Percentiles rank a stretch among this genome's conserved stretches.
Conservation (phyloP, 2,113 vertebrate species). For the Cercocebus atys region DNA sequence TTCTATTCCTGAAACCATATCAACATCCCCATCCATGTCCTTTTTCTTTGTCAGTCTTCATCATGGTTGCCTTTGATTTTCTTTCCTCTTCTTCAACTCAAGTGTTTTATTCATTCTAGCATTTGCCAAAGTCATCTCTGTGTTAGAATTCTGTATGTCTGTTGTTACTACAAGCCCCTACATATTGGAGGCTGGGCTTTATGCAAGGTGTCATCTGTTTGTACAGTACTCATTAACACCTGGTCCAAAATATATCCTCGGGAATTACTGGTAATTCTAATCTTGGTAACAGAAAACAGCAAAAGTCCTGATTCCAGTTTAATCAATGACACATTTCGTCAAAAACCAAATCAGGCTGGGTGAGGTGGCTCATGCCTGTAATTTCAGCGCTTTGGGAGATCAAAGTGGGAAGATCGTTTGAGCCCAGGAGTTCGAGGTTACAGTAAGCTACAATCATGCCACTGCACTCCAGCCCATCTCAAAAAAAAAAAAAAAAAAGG, state of each 20-base stretch:
- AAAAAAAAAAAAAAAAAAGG: no score
- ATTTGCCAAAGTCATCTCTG: neutral
- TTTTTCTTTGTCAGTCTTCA: neutral
- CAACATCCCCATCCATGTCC: neutral
- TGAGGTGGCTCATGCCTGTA: no score
- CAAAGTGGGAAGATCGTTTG: no score
- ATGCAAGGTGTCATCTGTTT: neutral
- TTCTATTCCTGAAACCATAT: neutral
- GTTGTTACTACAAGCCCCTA: neutral
- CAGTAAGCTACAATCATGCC: no score
- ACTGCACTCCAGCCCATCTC: no score
- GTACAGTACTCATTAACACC: neutral
- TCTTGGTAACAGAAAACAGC: neutral
- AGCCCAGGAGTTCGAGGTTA: no score
- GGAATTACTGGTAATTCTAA: neutral
- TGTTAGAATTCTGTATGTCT: neutral
- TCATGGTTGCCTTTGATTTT: neutral
- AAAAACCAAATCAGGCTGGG: neutral
- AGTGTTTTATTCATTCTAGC: neutral
- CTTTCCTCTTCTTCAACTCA: neutral
- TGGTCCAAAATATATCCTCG: neutral
- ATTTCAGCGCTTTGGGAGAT: no score
- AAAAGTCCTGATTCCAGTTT: constrained; percentile 1
- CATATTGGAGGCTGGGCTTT: neutral
- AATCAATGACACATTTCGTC: neutral